Conservation (phyloP, 2,888 invertebrate genomes). For the Dione juno region DNA sequence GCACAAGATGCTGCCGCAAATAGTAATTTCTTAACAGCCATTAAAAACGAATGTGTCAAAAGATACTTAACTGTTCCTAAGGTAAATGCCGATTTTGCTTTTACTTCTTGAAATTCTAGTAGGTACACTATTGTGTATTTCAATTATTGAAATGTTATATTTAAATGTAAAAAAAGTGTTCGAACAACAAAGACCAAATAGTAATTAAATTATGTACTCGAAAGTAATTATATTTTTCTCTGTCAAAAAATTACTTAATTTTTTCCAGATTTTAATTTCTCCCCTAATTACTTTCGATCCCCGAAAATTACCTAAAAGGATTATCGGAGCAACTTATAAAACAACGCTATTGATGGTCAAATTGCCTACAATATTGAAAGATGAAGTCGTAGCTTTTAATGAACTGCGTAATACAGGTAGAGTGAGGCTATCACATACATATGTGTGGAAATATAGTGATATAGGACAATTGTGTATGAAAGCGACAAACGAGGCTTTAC, state of each 20-base stretch:
- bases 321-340: conserved; percentile 54
- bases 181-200: too few relatives aligned
- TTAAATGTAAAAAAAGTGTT: too few relatives aligned
- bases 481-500: conserved; percentile 66
- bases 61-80: conserved; percentile 71
- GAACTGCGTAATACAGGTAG: conserved; percentile 66
- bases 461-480: conserved; percentile 66
- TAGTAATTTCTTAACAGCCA: conserved; percentile 68
- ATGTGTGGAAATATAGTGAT: conserved; percentile 76
- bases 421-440: conserved; percentile 62
- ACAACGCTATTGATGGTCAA: conserved; percentile 57
- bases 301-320: conserved; percentile 71
- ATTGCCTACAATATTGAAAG: conserved; percentile 62
- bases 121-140: not conserved
- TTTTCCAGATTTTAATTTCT: conserved; percentile 71
- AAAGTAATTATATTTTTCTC: too few relatives aligned
- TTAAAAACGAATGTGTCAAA: conserved; percentile 70
- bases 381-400: conserved; percentile 66
- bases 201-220: too few relatives aligned
- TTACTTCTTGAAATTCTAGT: too few relatives aligned
- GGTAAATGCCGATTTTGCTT: conserved; percentile 53
- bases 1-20: conserved; percentile 70
- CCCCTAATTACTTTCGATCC: conserved; percentile 74
- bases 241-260: too few relatives aligned
- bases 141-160: not conserved